A percentile compares a stretch with the other conserved stretches of the same genome.
These are phyloP conservation scores for Thecocarcelia acutangulata DNA, from an alignment of 2,888 invertebrate species.

Conservation along the genomic window DNA sequence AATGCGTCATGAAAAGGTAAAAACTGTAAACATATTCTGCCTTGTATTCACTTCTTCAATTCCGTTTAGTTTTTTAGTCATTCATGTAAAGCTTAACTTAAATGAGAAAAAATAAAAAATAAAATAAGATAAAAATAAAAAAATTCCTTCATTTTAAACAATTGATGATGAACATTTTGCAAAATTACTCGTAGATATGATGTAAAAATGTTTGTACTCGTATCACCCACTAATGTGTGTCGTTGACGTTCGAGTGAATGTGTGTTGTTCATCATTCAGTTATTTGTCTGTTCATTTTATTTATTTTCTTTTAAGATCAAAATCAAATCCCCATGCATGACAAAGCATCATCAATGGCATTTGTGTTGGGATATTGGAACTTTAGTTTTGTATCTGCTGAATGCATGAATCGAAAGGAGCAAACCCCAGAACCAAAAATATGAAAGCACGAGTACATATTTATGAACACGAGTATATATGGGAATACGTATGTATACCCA, in stretches of 20 bases:
- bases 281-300: constrained; percentile 27
- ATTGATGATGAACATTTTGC: constrained; percentile 54
- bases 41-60: constrained; percentile 27
- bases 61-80: constrained; percentile 13
- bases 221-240: constrained; percentile 3
- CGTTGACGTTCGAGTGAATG: not conserved
- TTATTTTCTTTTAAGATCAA: constrained; percentile 57
- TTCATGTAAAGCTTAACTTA: constrained; percentile 2
- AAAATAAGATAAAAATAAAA: constrained; percentile 1
- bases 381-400: constrained; percentile 41
- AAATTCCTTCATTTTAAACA: constrained; percentile 43
- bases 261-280: constrained; percentile 33
- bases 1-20: too few relatives aligned
- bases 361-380: constrained; percentile 52
- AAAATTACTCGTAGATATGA: constrained; percentile 43
- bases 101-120: constrained; percentile 10
- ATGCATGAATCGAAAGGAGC: constrained; percentile 11
- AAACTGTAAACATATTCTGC: constrained; percentile 9
- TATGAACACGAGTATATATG: not conserved
- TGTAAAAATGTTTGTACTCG: constrained; percentile 18
- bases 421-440: not conserved
- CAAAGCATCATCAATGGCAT: constrained; percentile 65
- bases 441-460: constrained; percentile 17
- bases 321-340: constrained; percentile 65
- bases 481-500: too few relatives aligned